Percentiles rank a stretch among this genome's conserved stretches.
phyloP scores from a whole-genome alignment of 2,888 invertebrate genomes.

The Hetaerina titia region DNA sequence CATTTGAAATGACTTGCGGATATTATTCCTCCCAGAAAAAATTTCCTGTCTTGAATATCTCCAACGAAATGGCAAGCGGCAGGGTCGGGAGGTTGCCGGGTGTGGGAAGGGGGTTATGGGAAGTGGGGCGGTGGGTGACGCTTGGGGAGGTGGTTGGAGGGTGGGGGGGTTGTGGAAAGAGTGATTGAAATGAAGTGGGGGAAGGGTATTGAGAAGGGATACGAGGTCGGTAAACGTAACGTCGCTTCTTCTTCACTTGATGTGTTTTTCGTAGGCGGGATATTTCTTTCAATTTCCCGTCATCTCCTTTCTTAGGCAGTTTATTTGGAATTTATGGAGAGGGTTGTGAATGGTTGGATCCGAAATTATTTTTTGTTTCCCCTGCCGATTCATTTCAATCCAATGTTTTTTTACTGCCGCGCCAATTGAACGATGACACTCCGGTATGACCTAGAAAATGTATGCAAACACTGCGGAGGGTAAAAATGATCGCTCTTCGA shows the following conservation, averaged over 20 bases:
- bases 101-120: not conserved
- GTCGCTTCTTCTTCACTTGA: not conserved
- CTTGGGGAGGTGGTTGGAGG: no score
- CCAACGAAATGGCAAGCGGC: not conserved
- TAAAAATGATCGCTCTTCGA: no score
- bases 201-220: not conserved
- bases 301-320: not conserved
- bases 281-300: not conserved
- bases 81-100: not conserved
- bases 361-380: not conserved
- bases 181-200: not conserved
- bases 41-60: not conserved
- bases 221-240: not conserved
- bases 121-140: no score
- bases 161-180: no score
- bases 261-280: not conserved
- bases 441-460: not conserved
- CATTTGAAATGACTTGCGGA: not conserved
- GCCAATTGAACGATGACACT: not conserved
- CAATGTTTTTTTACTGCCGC: not conserved
- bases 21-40: not conserved
- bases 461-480: not conserved
- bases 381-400: not conserved
- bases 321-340: not conserved
- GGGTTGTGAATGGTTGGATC: not conserved